Evolutionary conservation across 2,797 vertebrate genomes (phyloP), one percentile per base, ranked within the genome.

Genomic region (Harpagifer antarcticus): DNA sequence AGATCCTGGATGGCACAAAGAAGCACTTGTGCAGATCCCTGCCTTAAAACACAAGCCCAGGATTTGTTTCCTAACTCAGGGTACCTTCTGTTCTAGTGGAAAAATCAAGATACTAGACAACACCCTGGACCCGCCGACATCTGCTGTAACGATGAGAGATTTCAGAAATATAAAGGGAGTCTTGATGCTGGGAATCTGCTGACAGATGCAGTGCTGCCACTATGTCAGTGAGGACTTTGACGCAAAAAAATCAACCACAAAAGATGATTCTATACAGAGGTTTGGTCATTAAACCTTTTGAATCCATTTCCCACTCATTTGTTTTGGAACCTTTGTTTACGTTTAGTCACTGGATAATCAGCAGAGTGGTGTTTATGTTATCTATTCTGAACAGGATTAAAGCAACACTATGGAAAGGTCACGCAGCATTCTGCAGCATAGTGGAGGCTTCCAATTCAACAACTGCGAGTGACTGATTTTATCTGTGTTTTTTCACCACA

Each of bases 401-500:
- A 62, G 47, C 43, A 69, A 48, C 12, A 72, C 12, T 37, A 62
- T 23, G 23, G 14, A 42, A 54, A 70, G 81, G 74, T 73, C 47
- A 55, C 11, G 11, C 14, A 58, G 47, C 50, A 31, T 64, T 71
- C 62, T 23, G 3, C 13, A 52, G 58, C 27, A 61, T 27, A 27
- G 9, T 23, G 7, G 11, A 47, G 23, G 45, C 58, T 14, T 62
- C 9, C 15, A 43, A 4, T 67, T 83, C 4, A 59, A 45, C 63
- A 66, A 15, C 44, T 16, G 4, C 13, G 33, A 57, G 19, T 15
- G 33, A 31, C n/a, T 3, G 17, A 42, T 78, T 68, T 68, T 47
- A 54, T 70, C 61, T 66, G 75, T 58, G 68, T 61, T 5, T 69
- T 69, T 70, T 78, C 31, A 69, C 9, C 52, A 55, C 58, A 43